Evolutionary conservation across 2,797 vertebrate species (phyloP).

Genomic region (Acanthurus tractus): DNA sequence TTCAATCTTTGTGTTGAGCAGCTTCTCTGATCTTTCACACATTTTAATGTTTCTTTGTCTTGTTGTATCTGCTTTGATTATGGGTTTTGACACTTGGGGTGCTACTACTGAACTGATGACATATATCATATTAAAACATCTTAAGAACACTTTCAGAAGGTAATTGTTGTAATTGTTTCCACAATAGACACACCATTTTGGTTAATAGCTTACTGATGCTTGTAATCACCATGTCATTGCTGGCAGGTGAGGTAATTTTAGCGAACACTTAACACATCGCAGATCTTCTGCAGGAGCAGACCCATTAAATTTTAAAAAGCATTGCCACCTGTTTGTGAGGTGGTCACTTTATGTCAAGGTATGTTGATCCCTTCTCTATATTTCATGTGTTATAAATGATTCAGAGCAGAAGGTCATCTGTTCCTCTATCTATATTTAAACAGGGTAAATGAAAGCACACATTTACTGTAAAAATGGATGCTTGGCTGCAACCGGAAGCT

Average conservation of each 20-base stretch:
- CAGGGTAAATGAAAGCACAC: background rate
- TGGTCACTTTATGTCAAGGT: background rate
- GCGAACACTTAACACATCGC: background rate
- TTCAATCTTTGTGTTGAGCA: background rate
- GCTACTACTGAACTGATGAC: conserved; percentile 9
- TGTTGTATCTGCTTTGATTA: background rate
- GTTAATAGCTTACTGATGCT: conserved; percentile 45
- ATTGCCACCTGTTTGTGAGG: background rate
- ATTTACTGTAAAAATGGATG: background rate
- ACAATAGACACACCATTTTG: conserved; percentile 20
- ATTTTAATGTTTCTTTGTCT: background rate
- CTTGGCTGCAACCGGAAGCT: background rate
- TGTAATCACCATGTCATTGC: conserved; percentile 33
- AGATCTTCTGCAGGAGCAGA: conserved; percentile 5
- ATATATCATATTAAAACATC: background rate
- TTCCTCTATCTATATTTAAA: background rate
- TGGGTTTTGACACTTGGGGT: too few species aligned
- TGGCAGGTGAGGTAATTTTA: background rate
- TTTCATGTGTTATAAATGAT: background rate
- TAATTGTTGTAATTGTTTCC: conserved; percentile 45
- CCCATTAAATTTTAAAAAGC: background rate
- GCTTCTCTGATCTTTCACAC: background rate
- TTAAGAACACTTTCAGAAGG: conserved; percentile 7
- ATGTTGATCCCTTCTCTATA: background rate
- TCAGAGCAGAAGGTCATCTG: background rate